phyloP scores from a whole-genome alignment of 1,140 invertebrate genomes.

The Acromyrmex heyeri region DNA sequence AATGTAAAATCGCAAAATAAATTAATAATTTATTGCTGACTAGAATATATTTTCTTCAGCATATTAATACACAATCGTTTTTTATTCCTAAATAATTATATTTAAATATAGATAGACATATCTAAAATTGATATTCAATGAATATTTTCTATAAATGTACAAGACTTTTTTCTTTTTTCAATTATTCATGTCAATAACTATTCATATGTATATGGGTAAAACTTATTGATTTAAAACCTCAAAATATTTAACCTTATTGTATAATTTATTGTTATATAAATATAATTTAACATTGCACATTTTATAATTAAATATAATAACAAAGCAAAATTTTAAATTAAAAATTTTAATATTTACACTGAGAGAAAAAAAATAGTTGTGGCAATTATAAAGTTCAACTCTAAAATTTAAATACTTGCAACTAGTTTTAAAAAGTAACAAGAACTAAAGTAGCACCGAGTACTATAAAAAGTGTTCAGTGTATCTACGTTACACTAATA shows the following conservation, averaged over 20 bases:
- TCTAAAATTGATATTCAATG: background rate
- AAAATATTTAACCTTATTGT: background rate
- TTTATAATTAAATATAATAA: too few relatives aligned
- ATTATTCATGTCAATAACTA: background rate
- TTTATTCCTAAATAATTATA: slow-evolving; percentile 19
- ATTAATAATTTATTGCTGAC: background rate
- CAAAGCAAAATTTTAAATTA: background rate
- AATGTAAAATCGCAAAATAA: slow-evolving; percentile 3
- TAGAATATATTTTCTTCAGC: background rate
- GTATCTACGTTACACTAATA: too few relatives aligned
- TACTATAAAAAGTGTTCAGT: background rate
- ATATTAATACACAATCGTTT: background rate
- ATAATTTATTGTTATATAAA: background rate
- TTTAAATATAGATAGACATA: background rate
- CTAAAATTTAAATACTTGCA: too few relatives aligned
- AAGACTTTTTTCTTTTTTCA: background rate
- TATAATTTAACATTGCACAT: background rate
- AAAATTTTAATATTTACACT: background rate
- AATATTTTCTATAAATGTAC: background rate
- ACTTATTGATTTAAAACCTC: background rate
- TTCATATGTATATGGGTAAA: too few relatives aligned
- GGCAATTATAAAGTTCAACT: too few relatives aligned
- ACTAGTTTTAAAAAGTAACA: too few relatives aligned
- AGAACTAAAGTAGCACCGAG: too few relatives aligned
- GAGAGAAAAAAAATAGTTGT: too few relatives aligned